Evolutionary conservation across 2,888 invertebrate genomes (phyloP), one percentile per base, ranked within the genome.

Genomic region (Drosophila helvetica): DNA sequence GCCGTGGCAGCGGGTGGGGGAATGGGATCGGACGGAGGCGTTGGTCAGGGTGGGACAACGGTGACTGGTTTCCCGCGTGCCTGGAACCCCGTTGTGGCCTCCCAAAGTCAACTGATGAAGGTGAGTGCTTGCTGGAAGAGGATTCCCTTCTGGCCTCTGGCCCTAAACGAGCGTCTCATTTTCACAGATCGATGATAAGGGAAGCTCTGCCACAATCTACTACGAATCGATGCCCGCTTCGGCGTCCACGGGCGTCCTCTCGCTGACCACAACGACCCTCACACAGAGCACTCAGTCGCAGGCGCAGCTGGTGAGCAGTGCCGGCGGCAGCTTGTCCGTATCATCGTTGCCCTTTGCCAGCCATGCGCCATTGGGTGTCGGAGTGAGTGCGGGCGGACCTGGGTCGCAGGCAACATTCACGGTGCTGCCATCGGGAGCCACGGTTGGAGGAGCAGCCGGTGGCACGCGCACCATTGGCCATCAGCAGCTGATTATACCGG

Each of bases 221-320:
- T 92, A 92, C 67, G 92, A 92, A 73, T 92, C 92, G 1, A 90
- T 92, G 62, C 91, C 92, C 2, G 91, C 91, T 3, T 86, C 89
- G 46, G 89, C 91, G 0, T 91, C 91, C 0, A 91, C 92, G 0
- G 92, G 92, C 3, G 92, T 92, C 0, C 78, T 92, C 1, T 92
- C 92, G 0, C 68, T 92, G n/a, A 90, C 91, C 30, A 92, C 92
- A 4, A 91, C 91, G 9, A 91, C 91, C 0, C 87, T 89, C 17
- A 90, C 91, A 7, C 91, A 85, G 64, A 91, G 90, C 67, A 90
- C 90, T 5, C 83, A 84, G 7, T 59, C 75, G 0, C 86, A 81
- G 42, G 75, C 84, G 0, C 85, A 86, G 47, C 57, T 86, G 47
- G 86, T 87, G 15, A 86, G 77, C 61, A 81, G 82, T 42, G 74